Conservation (phyloP, 2,113 vertebrate genomes). For the Ammodramus savannarum region DNA sequence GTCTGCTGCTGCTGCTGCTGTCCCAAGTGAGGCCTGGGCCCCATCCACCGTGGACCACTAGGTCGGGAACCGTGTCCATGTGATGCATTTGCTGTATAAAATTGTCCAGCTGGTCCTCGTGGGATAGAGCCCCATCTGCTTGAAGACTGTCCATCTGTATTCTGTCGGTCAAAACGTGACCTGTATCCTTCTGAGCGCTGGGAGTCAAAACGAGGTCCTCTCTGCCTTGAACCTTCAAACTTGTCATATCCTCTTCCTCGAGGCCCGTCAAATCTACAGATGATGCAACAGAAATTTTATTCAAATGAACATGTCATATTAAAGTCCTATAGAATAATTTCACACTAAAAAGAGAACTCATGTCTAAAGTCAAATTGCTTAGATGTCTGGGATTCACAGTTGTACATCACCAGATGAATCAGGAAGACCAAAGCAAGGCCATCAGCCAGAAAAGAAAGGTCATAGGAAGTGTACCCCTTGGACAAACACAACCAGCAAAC, state of each 20-base stretch:
- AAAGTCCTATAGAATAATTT: background rate
- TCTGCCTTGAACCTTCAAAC: conserved; percentile 77
- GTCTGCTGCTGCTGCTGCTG: conserved; percentile 68
- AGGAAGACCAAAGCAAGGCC: background rate
- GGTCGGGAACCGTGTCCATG: conserved; percentile 68
- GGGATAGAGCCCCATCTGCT: conserved; percentile 74
- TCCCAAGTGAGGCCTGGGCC: conserved; percentile 68
- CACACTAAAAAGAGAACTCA: background rate
- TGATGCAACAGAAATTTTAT: conserved; percentile 51
- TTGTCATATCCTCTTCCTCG: conserved; percentile 73
- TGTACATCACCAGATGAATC: background rate
- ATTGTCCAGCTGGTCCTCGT: conserved; percentile 77
- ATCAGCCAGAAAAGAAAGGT: background rate
- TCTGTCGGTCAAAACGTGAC: conserved; percentile 76
- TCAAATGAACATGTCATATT: background rate
- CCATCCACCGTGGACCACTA: conserved; percentile 70
- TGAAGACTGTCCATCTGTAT: conserved; percentile 69
- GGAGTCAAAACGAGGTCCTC: conserved; percentile 77
- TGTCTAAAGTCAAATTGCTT: background rate
- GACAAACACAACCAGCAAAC: background rate
- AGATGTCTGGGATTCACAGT: background rate
- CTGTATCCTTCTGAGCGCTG: conserved; percentile 75
- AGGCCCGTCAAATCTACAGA: conserved; percentile 84
- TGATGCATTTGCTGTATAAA: conserved; percentile 71
- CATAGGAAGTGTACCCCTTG: fast-evolving